These are phyloP conservation scores for Hoplias malabaricus DNA, from an alignment of 2,113 vertebrate species.

Conservation along the genomic window DNA sequence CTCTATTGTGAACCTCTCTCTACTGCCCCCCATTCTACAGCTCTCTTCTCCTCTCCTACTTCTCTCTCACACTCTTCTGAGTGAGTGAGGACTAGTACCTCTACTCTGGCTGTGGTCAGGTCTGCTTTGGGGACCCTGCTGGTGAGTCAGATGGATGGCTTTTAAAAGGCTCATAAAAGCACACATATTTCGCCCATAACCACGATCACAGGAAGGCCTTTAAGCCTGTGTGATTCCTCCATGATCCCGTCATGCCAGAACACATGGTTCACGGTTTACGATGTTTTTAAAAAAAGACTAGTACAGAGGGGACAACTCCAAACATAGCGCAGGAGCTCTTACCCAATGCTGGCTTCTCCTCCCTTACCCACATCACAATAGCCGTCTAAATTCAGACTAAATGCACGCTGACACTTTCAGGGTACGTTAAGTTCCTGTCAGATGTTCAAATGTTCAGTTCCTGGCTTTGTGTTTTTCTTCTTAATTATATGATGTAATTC, in stretches of 20 bases:
- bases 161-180: constrained; percentile 22
- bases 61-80: too few relatives aligned
- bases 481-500: too few relatives aligned
- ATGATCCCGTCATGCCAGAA: background rate
- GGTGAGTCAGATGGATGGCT: constrained; percentile 20
- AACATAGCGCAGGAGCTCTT: background rate
- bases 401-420: background rate
- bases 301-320: background rate
- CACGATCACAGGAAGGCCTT: background rate
- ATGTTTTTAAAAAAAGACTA: background rate
- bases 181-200: constrained; percentile 5
- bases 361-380: background rate
- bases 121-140: constrained; percentile 7
- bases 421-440: too few relatives aligned
- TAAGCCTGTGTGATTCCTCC: background rate
- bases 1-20: too few relatives aligned
- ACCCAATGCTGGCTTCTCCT: background rate
- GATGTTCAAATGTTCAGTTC: too few relatives aligned
- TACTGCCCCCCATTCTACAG: too few relatives aligned
- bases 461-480: too few relatives aligned
- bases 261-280: background rate
- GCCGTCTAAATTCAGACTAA: background rate
- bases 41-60: too few relatives aligned
- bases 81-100: background rate
- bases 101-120: background rate